Evolutionary conservation across 1,140 invertebrate genomes (phyloP), one percentile per base, ranked within the genome.

Genomic region (Zaprionus gabonicus): DNA sequence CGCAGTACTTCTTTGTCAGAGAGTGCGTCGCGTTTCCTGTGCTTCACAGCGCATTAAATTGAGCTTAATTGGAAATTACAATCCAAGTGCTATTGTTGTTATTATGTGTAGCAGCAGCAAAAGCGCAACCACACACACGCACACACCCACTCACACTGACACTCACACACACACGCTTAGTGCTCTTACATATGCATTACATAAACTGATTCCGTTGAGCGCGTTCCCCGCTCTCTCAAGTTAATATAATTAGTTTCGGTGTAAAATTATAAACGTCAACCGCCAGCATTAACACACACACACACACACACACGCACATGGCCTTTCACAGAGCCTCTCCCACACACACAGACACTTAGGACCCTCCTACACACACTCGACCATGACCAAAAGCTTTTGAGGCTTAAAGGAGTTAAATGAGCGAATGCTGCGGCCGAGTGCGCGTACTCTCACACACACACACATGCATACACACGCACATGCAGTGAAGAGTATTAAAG

Each of bases 191-290:
- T 81, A 88, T 87, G 84, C 84, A 87, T 87, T 87, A 87, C 75
- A 88, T 84, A 84, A 88, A 84, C 85, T 63, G 84, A 88, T 88
- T 84, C 85, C 69, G 81, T 87, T 80, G 70, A 69, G 66, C 70
- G 56, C 31, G 55, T 15, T 13, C n/a, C 7, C 38, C 51, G 66
- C 64, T 70, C 70, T 76, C 58, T 76, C 58, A 71, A 71, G 71
- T 81, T 88, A 90, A 90, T 88, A 85, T 88, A 88, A 88, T 88
- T 88, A 88, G 81, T 91, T 88, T 90, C 64, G 78, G 85, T 81
- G 78, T 77, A 90, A 91, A 88, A 90, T 90, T 80, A 81, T 80
- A 71, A 85, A 76, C 78, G 67, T 90, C 85, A 82, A 84, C 78
- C 76, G 72, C 60, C 51, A 56, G 82, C 74, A 74, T 44, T 72